Base-by-base conservation (phyloP, 2,888 invertebrate genomes). In the Sicus ferrugineus region DNA sequence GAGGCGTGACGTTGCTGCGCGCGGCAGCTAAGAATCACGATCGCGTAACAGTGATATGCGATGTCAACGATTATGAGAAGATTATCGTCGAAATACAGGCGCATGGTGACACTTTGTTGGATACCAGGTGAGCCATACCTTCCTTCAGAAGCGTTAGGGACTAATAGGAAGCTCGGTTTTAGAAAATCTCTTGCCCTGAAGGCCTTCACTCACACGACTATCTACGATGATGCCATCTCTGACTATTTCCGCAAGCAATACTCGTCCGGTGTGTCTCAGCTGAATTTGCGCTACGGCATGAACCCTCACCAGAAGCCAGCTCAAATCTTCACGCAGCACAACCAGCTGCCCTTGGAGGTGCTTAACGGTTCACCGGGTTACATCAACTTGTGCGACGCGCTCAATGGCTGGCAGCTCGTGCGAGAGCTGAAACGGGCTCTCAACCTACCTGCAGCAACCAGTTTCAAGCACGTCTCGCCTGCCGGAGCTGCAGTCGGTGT, bases 231-330 rank as follows among this genome's bases (percentile, higher is more conserved):
- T 67, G 94, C 96, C 48, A 98, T 99, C 77, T 93, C 97, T 0
- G 94, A 97, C 83, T 98, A 96, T 83, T 97, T 98, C 88, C 92
- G 98, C 14, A 93, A 93, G 81, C 92, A 96, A 83, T 98, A 94
- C 84, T 92, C 94, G 1, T 84, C 88, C 3, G 91, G 91, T 2
- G 87, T 89, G 2, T 91, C 95, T 0, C 96, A 96, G 81, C 81
- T 97, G 63, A 91, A 93, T 0, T 87, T 98, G 58, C 89, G 97
- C 78, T 98, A 99, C 85, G 98, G 90, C 67, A 97, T 97, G 95
- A 98, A 98, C 86, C 98, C 98, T 0, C 98, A 98, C 83, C 98
- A 98, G 83, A 96, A 95, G 82, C 97, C 97, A 0, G 97, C 97
- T 0, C 97, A 97, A 81, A 87, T 98, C 6, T 97, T 90, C 84